phyloP scores from a whole-genome alignment of 2,888 invertebrate genomes.

The Netelia virgata region DNA sequence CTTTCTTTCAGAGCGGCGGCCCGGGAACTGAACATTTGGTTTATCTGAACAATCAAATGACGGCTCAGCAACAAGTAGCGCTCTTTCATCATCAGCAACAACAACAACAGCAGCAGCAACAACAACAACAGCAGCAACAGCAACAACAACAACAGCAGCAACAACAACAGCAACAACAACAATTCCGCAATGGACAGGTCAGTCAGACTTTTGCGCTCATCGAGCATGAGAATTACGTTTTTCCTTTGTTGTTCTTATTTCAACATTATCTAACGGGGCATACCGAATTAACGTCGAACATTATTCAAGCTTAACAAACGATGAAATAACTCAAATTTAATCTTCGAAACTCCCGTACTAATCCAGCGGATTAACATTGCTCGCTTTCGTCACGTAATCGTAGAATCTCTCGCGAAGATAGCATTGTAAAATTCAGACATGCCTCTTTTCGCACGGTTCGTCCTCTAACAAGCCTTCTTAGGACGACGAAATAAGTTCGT shows the following conservation, averaged over 20 bases:
- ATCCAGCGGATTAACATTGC: conserved; percentile 35
- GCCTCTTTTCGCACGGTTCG: not conserved
- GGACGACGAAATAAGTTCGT: not conserved
- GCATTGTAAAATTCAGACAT: conserved; percentile 10
- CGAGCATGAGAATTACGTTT: conserved; percentile 22
- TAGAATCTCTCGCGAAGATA: conserved; percentile 38
- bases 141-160: conserved; percentile 87
- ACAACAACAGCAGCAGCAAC: conserved; percentile 88
- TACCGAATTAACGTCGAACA: conserved; percentile 59
- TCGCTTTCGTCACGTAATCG: conserved; percentile 6
- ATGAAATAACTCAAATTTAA: conserved; percentile 28
- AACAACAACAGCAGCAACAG: conserved; percentile 86
- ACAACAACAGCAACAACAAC: conserved; percentile 84
- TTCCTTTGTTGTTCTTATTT: conserved; percentile 27
- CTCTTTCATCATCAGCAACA: conserved; percentile 83
- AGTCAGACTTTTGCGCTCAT: conserved; percentile 53
- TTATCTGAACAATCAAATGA: conserved; percentile 85
- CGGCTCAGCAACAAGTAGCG: conserved; percentile 83
- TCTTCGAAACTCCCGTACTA: conserved; percentile 30
- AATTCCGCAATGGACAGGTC: conserved; percentile 84
- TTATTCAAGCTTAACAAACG: conserved; percentile 42
- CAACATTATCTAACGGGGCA: conserved; percentile 59
- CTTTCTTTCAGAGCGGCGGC: conserved; percentile 86
- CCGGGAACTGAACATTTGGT: conserved; percentile 87
- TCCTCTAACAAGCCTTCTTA: not conserved